Evolutionary conservation across 2,888 invertebrate species (phyloP).

Genomic region (Tachina grossa): DNA sequence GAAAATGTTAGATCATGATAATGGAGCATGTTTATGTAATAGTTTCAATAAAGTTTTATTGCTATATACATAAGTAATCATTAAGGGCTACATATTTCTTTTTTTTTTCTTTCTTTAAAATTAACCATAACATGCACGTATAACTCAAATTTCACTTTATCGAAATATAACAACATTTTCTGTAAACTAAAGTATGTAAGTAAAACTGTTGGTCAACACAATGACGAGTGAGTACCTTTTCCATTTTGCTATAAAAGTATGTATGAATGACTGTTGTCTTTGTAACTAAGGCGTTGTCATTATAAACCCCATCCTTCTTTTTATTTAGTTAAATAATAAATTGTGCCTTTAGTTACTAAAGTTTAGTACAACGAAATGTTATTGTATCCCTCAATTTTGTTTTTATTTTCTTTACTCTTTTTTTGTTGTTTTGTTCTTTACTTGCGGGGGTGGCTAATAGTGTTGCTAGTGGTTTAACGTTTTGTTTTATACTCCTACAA

Average conservation of each 20-base stretch:
- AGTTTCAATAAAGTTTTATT: too few relatives aligned
- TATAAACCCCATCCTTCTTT: background rate
- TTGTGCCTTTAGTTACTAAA: constrained; percentile 66
- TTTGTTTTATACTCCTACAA: too few relatives aligned
- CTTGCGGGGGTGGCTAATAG: background rate
- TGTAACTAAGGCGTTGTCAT: constrained; percentile 54
- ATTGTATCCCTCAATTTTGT: constrained; percentile 27
- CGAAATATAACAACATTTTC: background rate
- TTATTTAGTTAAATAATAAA: constrained; percentile 31
- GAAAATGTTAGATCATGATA: too few relatives aligned
- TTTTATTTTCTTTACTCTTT: constrained; percentile 18
- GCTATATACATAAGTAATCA: too few relatives aligned
- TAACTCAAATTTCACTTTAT: background rate
- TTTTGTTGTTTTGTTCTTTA: background rate
- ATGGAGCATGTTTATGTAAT: too few relatives aligned
- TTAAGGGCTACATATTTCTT: too few relatives aligned
- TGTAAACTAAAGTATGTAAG: background rate
- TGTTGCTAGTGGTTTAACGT: background rate
- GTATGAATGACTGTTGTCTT: background rate
- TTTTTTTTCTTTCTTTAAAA: too few relatives aligned
- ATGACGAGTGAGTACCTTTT: background rate
- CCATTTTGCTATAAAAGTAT: background rate
- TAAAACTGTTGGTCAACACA: constrained; percentile 42
- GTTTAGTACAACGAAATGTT: constrained; percentile 45
- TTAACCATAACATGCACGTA: background rate